Evolutionary conservation across 2,113 vertebrate genomes (phyloP).

Genomic region (Malurus cyaneus): DNA sequence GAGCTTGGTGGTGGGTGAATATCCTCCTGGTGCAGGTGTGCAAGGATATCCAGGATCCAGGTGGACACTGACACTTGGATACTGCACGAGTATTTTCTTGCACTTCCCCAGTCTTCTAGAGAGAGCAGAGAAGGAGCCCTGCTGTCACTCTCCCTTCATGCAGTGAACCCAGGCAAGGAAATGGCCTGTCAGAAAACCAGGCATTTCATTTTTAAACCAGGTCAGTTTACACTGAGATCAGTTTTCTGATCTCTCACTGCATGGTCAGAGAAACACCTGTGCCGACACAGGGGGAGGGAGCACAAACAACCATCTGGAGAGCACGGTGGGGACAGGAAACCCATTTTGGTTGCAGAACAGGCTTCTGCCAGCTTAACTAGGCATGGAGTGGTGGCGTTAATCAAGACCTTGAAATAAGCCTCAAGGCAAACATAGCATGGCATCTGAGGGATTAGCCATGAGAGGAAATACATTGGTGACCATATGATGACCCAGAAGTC

Average conservation of each 20-base stretch:
- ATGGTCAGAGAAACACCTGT: conserved; percentile 55
- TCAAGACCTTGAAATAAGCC: conserved; percentile 52
- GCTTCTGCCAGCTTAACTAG: conserved; percentile 65
- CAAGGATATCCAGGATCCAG: not conserved
- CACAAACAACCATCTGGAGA: conserved; percentile 36
- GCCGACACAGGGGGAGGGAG: conserved; percentile 22
- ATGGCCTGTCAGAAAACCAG: not conserved
- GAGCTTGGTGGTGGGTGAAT: not conserved
- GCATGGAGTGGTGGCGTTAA: conserved; percentile 51
- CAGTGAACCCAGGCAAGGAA: not conserved
- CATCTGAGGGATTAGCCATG: not conserved
- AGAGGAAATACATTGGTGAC: not conserved
- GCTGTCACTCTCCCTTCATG: not conserved
- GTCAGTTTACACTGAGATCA: conserved; percentile 40
- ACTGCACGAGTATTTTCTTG: not conserved
- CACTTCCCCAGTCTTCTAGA: not conserved
- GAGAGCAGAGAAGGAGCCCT: not conserved
- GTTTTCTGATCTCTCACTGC: conserved; percentile 39
- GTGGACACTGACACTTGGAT: not conserved
- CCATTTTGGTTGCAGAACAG: conserved; percentile 36
- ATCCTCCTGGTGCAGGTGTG: not conserved
- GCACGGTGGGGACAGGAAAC: conserved; percentile 40
- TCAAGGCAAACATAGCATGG: conserved; percentile 11
- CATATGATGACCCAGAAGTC: not conserved
- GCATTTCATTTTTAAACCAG: conserved; percentile 24